Conservation (phyloP, 2,888 invertebrate genomes). For the Epistrophe grossulariae region DNA sequence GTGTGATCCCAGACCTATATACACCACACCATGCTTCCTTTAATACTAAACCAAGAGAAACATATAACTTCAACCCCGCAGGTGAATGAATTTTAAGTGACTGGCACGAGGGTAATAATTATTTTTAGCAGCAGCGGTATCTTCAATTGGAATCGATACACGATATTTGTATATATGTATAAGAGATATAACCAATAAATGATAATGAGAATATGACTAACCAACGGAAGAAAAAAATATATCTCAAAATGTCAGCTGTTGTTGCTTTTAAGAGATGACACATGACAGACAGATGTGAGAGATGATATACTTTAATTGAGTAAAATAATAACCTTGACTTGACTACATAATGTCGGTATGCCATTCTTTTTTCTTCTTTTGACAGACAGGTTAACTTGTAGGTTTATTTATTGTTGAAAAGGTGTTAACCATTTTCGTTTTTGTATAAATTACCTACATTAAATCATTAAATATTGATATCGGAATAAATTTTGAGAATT, state of each 20-base stretch:
- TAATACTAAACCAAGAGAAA: constrained; percentile 7
- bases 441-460: constrained; percentile 28
- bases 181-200: constrained; percentile 35
- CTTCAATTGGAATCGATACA: constrained; percentile 61
- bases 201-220: constrained; percentile 53
- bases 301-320: constrained; percentile 49
- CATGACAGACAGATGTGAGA: constrained; percentile 40
- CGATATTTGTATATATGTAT: neutral
- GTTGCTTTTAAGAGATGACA: constrained; percentile 23
- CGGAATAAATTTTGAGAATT: constrained; percentile 8
- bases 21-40: constrained; percentile 11
- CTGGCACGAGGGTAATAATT: constrained; percentile 65
- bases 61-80: constrained; percentile 51
- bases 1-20: constrained; percentile 56
- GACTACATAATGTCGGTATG: neutral
- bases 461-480: constrained; percentile 10
- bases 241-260: constrained; percentile 63
- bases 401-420: neutral
- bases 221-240: constrained; percentile 37
- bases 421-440: constrained; percentile 37
- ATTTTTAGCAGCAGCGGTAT: constrained; percentile 26
- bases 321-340: constrained; percentile 37
- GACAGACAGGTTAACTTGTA: constrained; percentile 20
- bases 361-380: constrained; percentile 5
- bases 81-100: constrained; percentile 59